Evolutionary conservation across 2,797 vertebrate species (phyloP), one percentile per base, ranked within the genome.

Genomic region (Pogonophryne albipinna): DNA sequence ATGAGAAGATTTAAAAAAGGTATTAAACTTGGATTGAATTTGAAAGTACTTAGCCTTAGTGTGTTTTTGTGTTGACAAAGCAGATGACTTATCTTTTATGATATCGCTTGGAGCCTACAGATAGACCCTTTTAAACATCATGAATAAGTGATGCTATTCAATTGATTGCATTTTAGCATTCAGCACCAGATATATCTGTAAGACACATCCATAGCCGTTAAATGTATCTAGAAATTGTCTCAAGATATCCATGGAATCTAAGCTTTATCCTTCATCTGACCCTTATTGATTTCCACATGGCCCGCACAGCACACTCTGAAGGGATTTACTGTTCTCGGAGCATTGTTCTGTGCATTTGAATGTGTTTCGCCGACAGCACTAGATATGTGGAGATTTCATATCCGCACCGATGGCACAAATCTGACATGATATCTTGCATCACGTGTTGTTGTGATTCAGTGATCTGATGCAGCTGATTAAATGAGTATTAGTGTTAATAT

Each of bases 401-500:
- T 63, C 49, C 46, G 56, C 49, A 49, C 71, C 52, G 45, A 20
- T 46, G 57, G 49, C 61, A 50, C 60, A 71, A 62, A 60, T 84
- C 61, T 56, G 27, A 69, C 62, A 34, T 16, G n/a, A 50, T 68
- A 4, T 68, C 44, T 74, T 65, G 31, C 1, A 71, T 41, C 46
- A 15, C 47, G 46, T 61, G 71, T 45, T 46, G 42, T 75, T 57
- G 41, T 38, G 81, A 72, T 73, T 71, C 74, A 76, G 45, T 76
- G 65, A 82, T 62, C 57, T 58, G 56, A 58, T 71, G 10, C 11
- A 9, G 16, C 61, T 61, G 69, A 76, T 68, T 77, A 62, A 57
- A 70, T 82, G 27, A 82, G 66, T 14, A 11, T 61, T 59, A 62
- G 10, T 70, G 51, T 70, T 74, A 57, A 79, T 65, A 66, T 65